phyloP scores from a whole-genome alignment of 2,797 vertebrate genomes.

The Setipinna tenuifilis region DNA sequence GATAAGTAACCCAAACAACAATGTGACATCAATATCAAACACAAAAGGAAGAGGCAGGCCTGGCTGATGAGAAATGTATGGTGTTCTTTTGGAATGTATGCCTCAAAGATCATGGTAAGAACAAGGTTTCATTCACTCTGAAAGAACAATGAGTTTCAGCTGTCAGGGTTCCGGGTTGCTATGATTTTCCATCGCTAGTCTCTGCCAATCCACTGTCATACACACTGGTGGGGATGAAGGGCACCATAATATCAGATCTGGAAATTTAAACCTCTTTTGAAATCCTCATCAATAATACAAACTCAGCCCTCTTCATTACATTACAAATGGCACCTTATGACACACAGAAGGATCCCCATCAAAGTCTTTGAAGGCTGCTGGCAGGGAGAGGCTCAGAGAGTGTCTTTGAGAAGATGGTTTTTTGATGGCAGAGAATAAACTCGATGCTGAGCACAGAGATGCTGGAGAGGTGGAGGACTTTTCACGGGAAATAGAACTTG shows the following conservation, averaged over 20 bases:
- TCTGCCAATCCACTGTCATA: background rate
- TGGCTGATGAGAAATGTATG: background rate
- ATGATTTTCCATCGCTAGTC: background rate
- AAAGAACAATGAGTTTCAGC: background rate
- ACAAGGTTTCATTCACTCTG: background rate
- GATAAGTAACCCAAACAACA: background rate
- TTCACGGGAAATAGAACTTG: conserved; percentile 55
- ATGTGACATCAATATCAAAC: background rate
- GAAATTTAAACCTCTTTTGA: background rate
- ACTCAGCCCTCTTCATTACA: background rate
- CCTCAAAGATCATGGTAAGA: background rate
- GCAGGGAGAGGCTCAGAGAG: background rate
- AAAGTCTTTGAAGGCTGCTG: background rate
- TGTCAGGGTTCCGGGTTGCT: background rate
- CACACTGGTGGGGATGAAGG: too few relatives aligned
- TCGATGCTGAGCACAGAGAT: background rate
- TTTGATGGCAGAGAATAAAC: conserved; percentile 17
- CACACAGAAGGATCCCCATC: background rate
- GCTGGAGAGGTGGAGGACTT: conserved; percentile 10
- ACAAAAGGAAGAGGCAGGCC: background rate
- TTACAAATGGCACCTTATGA: background rate
- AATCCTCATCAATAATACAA: conserved; percentile 23
- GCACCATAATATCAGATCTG: background rate
- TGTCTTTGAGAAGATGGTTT: conserved; percentile 14
- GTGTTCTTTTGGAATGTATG: background rate